Evolutionary conservation across 2,888 invertebrate species (phyloP), one percentile per base, ranked within the genome.

Genomic region (Mongoloraphidia duomilia): DNA sequence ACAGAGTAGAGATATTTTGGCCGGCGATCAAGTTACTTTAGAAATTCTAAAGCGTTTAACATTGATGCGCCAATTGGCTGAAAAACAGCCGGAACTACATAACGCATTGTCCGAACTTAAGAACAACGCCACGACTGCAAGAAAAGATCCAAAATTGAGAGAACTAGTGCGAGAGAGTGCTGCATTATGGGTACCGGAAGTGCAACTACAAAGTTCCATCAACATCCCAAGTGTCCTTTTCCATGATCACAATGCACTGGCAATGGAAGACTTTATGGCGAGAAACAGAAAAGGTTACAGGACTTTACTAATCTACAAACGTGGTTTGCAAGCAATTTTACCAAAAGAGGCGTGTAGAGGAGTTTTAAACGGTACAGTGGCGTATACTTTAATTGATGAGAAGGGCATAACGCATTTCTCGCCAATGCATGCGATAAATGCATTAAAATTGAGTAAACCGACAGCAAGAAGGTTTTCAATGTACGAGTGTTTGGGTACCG

Each of bases 381-480:
- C 84, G 2, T 87, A 86, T 60, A 80, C 82, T 10, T 77, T 86
- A 9, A 73, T 87, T 4, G 85, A 86, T 58, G 86, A 87, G 64
- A 77, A 74, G 54, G 86, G 87, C 26, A 78, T 86, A 36, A 77
- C 77, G 50, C 80, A 80, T 59, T 85, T 86, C 60, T 84, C 84
- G 60, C 85, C 85, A 0, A 69, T 84, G 57, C 82, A 84, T 60
- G 83, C 82, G 50, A 81, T 84, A 63, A 78, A 79, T 33, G 82
- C 82, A 1, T 65, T 85, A 48, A 78, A 80, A 55, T 66, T 85
- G 33, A 79, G 79, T 54, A 74, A 79, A 57, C 77, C 79, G 1
- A 74, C 74, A 8, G 76, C 77, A 8, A 76, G 79, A 62, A 71
- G 80, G n/a, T 79, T 79, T 56, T 77, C 78, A 9, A 79, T 79